Percentiles rank a stretch among this genome's conserved stretches.
phyloP scores from a whole-genome alignment of 2,113 vertebrate genomes.

The Melanocharis versteri region DNA sequence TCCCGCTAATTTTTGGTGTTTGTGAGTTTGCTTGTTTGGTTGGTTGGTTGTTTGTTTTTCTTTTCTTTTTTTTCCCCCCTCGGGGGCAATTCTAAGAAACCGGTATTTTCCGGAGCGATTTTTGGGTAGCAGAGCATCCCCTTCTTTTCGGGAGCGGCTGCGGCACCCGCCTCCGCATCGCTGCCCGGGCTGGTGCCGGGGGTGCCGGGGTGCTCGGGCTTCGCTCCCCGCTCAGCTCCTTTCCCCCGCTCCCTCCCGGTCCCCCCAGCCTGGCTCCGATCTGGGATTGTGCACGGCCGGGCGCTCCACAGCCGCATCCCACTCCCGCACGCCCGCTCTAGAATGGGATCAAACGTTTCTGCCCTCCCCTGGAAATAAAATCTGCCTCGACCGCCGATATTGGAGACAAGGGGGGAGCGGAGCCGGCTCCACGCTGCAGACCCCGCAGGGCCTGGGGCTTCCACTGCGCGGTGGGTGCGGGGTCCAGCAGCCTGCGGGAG shows the following conservation, averaged over 20 bases:
- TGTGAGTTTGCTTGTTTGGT: too few relatives aligned
- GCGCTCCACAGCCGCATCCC: background rate
- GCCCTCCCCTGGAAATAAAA: background rate
- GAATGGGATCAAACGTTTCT: background rate
- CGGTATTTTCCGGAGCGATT: background rate
- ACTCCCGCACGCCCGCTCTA: background rate
- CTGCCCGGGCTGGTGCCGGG: background rate
- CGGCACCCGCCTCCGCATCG: fast-evolving
- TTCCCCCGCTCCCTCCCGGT: too few relatives aligned
- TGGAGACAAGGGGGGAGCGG: fast-evolving
- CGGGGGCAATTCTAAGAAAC: fast-evolving
- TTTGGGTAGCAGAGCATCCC: background rate
- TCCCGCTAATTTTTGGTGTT: background rate
- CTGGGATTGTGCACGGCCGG: background rate
- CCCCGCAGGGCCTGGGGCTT: fast-evolving
- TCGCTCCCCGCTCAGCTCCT: background rate
- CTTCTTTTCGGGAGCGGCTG: too few relatives aligned
- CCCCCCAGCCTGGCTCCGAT: background rate
- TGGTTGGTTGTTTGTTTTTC: fast-evolving
- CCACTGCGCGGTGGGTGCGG: background rate
- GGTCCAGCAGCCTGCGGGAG: background rate
- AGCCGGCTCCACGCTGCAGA: background rate
- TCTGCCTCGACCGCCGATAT: fast-evolving
- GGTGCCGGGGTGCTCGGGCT: background rate
- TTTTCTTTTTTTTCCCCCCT: fast-evolving